Conservation (phyloP, 30 jellyfish, hydroid and myxozoan species). For the Aurelia coerulea region DNA sequence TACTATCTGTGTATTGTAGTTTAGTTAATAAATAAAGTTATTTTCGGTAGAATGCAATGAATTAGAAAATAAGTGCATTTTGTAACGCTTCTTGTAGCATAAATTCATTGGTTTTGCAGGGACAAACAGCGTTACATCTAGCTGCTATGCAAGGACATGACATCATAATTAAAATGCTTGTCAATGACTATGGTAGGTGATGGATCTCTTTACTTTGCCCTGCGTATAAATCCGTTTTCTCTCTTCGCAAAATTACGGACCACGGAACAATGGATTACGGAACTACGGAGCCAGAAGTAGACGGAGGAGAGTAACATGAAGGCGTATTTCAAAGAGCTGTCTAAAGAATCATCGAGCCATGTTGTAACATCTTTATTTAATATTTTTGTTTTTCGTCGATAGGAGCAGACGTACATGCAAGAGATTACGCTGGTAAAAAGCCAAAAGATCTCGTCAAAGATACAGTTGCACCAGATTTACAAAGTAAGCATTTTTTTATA, state of each 20-base stretch:
- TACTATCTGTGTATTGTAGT: too few species aligned
- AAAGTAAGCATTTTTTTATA: slow-evolving; percentile 45
- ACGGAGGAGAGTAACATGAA: too few species aligned
- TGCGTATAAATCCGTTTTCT: too few species aligned
- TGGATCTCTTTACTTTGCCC: too few species aligned
- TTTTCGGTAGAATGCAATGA: too few species aligned
- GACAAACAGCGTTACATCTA: slow-evolving; percentile 91
- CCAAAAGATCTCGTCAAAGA: slow-evolving; percentile 94
- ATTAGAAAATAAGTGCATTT: too few species aligned
- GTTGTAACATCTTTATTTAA: not conserved
- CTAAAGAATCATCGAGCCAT: not conserved
- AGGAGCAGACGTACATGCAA: slow-evolving; percentile 81
- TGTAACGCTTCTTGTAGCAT: too few species aligned
- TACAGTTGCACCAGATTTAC: slow-evolving; percentile 84
- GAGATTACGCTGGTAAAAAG: slow-evolving; percentile 93
- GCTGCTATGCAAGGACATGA: slow-evolving; percentile 97
- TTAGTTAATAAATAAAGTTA: too few species aligned
- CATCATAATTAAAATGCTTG: slow-evolving; percentile 65
- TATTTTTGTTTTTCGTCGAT: not conserved
- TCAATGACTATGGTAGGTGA: slow-evolving; percentile 77
- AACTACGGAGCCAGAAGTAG: too few species aligned
- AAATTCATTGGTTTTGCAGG: slow-evolving; percentile 29
- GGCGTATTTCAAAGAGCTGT: too few species aligned
- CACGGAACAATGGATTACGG: too few species aligned
- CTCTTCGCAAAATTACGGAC: too few species aligned